A percentile compares a stretch with the other conserved stretches of the same genome.
Evolutionary conservation across 2,113 vertebrate genomes (phyloP).

Genomic region (Toxotes jaculatrix): DNA sequence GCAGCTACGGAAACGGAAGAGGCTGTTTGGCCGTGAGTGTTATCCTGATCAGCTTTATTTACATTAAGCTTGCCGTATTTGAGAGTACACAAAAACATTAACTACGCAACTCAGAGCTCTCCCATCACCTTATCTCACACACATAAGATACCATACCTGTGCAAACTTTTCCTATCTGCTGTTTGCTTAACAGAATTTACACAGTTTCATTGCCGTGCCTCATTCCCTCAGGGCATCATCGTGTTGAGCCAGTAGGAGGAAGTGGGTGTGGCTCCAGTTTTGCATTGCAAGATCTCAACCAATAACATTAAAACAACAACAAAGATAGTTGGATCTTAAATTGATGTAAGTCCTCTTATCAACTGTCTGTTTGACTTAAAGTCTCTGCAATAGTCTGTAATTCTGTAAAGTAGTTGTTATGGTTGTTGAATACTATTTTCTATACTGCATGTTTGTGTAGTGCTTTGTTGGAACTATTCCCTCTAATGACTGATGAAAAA

Average conservation of each 20-base stretch:
- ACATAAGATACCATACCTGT: conserved; percentile 17
- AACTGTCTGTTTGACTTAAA: conserved; percentile 18
- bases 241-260: conserved; percentile 80
- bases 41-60: not conserved
- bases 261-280: conserved; percentile 74
- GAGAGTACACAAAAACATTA: not conserved
- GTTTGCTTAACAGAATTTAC: conserved; percentile 53
- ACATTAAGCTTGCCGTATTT: not conserved
- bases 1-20: conserved; percentile 82
- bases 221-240: conserved; percentile 75
- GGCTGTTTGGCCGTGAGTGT: conserved; percentile 79
- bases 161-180: conserved; percentile 22
- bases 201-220: conserved; percentile 50
- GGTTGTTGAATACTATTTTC: not conserved
- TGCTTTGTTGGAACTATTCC: not conserved
- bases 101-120: not conserved
- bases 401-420: not conserved
- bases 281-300: conserved; percentile 65
- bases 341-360: conserved; percentile 8
- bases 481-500: not conserved
- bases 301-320: conserved; percentile 45
- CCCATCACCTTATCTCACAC: conserved; percentile 4
- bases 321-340: conserved; percentile 5
- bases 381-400: too few species aligned
- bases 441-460: not conserved